Evolutionary conservation across 1,140 invertebrate species (phyloP), one percentile per base, ranked within the genome.

Genomic region (Leptopilina boulardi): DNA sequence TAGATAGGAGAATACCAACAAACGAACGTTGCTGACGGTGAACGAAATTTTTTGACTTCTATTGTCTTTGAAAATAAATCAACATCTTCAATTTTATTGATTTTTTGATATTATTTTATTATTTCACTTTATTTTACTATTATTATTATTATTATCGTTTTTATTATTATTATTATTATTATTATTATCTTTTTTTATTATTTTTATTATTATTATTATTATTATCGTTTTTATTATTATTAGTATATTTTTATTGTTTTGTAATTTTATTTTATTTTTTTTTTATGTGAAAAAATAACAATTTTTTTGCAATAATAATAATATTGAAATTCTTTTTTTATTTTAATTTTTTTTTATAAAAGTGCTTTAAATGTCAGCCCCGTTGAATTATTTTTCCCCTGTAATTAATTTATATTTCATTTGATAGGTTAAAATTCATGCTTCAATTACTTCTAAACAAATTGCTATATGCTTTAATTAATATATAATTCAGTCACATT

Each of bases 1-100:
- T 51, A 51, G 47, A 51, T 51, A 51, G 47, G 47, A 51, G 47
- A 51, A 51, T n/a, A 51, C 47, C 18, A 51, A 51, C 47, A 8
- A 51, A 51, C 41, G 41, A 11, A 42, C 47, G 5, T 47, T 47
- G 42, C 11, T 47, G 42, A 47, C 42, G 42, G n/a, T 15, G 42
- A 47, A 11, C n/a, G 47, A 51, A 13, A 18, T 51, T 51, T 51
- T 51, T 51, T n/a, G 47, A 51, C 47, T 51, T 18, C n/a, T 47
- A 51, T 38, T n/a, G 47, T 51, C 47, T 51, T n/a, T n/a, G 4
- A 51, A 51, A 51, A 1, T 51, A 51, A 51, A 51, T 51, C 6
- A 1, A 51, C 2, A 8, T 1, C 47, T 18, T 51, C 0, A 8
- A 51, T n/a, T 1, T n/a, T 51, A 18, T n/a, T 51, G 4, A 51